These are phyloP conservation scores for Characodon lateralis DNA, from an alignment of 2,797 vertebrate genomes.

Conservation along the genomic window DNA sequence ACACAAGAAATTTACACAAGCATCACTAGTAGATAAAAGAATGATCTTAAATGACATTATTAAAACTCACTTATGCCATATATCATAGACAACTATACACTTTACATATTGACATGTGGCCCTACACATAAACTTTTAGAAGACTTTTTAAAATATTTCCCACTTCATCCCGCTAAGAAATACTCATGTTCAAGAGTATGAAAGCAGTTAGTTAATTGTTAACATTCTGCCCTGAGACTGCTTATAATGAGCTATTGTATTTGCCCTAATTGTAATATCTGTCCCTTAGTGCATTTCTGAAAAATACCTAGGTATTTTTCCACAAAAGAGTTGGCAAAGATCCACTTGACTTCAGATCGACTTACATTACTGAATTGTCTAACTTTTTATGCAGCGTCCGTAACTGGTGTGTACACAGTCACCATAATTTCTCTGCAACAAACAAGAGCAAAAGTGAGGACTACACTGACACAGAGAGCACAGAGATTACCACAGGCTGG, in stretches of 20 bases:
- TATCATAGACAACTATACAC: conserved; percentile 7
- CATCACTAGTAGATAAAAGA: neutral
- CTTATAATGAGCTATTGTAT: conserved; percentile 20
- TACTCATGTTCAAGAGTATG: conserved; percentile 1
- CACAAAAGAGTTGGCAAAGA: conserved; percentile 32
- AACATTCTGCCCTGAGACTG: conserved; percentile 4
- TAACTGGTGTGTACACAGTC: conserved; percentile 51
- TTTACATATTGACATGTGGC: too few relatives aligned
- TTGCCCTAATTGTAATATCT: conserved; percentile 17
- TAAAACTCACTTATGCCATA: neutral
- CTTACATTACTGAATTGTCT: conserved; percentile 50
- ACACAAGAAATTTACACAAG: neutral
- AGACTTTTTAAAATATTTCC: conserved; percentile 2
- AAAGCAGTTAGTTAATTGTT: conserved; percentile 19
- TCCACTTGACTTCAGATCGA: conserved; percentile 44
- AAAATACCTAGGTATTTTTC: conserved; percentile 36
- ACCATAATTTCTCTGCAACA: conserved; percentile 56
- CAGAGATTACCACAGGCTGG: conserved; percentile 62
- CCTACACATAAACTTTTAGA: neutral
- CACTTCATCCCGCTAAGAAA: neutral
- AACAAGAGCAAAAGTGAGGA: conserved; percentile 17
- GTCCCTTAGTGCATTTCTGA: conserved; percentile 16
- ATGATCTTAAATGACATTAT: neutral
- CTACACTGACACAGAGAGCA: conserved; percentile 29
- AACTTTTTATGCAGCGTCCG: conserved; percentile 48